Evolutionary conservation across 2,888 invertebrate species (phyloP).

Genomic region (Azorinus chamasolen): DNA sequence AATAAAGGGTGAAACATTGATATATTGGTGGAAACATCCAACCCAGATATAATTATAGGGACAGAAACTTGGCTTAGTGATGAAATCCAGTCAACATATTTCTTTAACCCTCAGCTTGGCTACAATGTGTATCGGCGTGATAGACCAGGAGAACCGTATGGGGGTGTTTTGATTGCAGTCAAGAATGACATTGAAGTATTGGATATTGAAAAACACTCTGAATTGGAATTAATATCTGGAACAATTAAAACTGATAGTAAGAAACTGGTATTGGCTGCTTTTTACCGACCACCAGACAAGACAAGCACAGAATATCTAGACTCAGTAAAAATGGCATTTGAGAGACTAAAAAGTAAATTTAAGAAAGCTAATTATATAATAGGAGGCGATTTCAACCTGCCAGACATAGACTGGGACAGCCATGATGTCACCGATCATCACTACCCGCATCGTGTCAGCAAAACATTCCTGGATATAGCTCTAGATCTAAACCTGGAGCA

Average conservation of each 20-base stretch:
- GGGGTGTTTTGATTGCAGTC: slow-evolving; percentile 2
- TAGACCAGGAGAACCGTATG: too few species aligned
- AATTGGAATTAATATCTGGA: not conserved
- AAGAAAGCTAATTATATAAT: slow-evolving; percentile 8
- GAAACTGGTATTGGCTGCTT: slow-evolving; percentile 2
- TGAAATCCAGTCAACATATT: too few species aligned
- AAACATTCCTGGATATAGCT: not conserved
- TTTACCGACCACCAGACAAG: slow-evolving; percentile 18
- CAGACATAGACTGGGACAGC: slow-evolving; percentile 18
- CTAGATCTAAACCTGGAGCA: too few species aligned
- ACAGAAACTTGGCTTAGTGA: too few species aligned
- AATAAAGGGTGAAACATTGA: too few species aligned
- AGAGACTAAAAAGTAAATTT: not conserved
- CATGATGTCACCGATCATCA: not conserved
- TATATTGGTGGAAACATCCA: too few species aligned
- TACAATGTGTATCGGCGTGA: too few species aligned
- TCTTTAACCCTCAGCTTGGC: too few species aligned
- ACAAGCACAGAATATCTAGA: not conserved
- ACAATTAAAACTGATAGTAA: not conserved
- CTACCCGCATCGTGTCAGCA: not conserved
- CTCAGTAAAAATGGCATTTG: not conserved
- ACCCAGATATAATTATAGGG: too few species aligned
- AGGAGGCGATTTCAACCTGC: slow-evolving; percentile 20
- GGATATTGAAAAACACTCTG: too few species aligned
- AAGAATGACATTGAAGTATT: slow-evolving; percentile 5